phyloP scores from a whole-genome alignment of 2,888 invertebrate species.

The Drosophila incognita region DNA sequence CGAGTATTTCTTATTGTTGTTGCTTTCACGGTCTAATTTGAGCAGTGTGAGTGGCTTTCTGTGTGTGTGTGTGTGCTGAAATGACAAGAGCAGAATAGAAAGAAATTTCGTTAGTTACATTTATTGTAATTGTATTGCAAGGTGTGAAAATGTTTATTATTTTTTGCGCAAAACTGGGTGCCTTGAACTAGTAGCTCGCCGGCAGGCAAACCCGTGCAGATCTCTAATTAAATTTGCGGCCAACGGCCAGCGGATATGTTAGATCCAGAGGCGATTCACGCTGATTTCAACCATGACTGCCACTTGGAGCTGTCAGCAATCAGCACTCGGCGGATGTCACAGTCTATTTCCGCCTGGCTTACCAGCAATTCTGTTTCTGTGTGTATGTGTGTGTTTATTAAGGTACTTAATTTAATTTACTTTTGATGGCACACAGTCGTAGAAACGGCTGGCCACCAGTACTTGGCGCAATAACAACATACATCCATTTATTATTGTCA shows the following conservation, averaged over 20 bases:
- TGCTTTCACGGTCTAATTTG: conserved; percentile 81
- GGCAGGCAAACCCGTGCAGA: conserved; percentile 52
- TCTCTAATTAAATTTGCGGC: conserved; percentile 73
- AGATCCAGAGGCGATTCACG: conserved; percentile 35
- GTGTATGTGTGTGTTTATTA: conserved; percentile 10
- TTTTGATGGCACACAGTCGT: conserved; percentile 34
- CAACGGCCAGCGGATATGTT: conserved; percentile 71
- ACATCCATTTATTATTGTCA: conserved; percentile 72
- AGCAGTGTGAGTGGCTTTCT: conserved; percentile 27
- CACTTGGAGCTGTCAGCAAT: conserved; percentile 50
- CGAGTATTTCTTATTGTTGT: conserved; percentile 20
- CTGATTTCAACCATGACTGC: conserved; percentile 30
- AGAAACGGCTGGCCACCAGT: conserved; percentile 19
- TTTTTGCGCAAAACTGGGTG: conserved; percentile 60
- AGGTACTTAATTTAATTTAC: conserved; percentile 53
- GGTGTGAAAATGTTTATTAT: conserved; percentile 61
- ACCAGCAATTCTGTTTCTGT: conserved; percentile 16
- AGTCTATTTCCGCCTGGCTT: conserved; percentile 73
- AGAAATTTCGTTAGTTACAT: conserved; percentile 70
- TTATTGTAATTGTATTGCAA: conserved; percentile 54
- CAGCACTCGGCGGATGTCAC: conserved; percentile 75
- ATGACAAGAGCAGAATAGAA: conserved; percentile 74
- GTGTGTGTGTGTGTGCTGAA: conserved; percentile 51
- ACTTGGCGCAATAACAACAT: conserved; percentile 50
- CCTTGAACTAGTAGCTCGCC: conserved; percentile 63